Evolutionary conservation across 2,797 vertebrate species (phyloP), one percentile per base, ranked within the genome.

Genomic region (Sparidentex hasta): DNA sequence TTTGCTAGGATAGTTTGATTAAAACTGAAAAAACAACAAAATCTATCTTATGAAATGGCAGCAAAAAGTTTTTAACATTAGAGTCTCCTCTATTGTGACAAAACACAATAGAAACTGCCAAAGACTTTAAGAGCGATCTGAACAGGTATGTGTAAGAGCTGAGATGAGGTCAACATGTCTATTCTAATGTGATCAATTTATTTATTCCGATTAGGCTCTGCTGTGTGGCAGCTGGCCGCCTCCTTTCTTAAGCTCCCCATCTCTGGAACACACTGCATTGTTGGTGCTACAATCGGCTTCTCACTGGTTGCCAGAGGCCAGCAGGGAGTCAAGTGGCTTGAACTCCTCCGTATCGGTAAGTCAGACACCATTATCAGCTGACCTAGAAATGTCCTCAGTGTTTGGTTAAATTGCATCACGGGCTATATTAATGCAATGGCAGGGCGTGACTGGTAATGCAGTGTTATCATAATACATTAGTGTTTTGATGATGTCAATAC

Each of bases 181-280:
- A 29, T 23, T 58, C 8, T 67, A 65, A 76, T 61, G 12, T 64
- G 12, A 56, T 75, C 8, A 16, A 47, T 68, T 65, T 20, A 54
- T 78, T 59, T 50, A 18, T 86, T 86, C 18, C 76, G 46, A 47
- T 57, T 67, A 99, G 98, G 98, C 74, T 99, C 98, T 71, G 98
- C 98, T 80, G 97, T 97, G 64, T 99, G 98, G 98, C 98, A 99
- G 87, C 95, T 99, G 67, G 90, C 92, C 7, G 98, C 98, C 90
- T 99, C 98, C 0, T 99, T 99, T 88, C 95, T 99, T 90, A 98
- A 97, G 93, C 96, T 99, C 13, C 98, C 98, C 57, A 99, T 99
- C 80, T 99, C 98, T 88, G 98, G 98, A 63, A 99, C 98, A 48
- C 98, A 99, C 91, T 99, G 98, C 89, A 99, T 99, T n/a, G 98